phyloP scores from a whole-genome alignment of 2,797 vertebrate genomes.

The Pseudopleuronectes americanus region DNA sequence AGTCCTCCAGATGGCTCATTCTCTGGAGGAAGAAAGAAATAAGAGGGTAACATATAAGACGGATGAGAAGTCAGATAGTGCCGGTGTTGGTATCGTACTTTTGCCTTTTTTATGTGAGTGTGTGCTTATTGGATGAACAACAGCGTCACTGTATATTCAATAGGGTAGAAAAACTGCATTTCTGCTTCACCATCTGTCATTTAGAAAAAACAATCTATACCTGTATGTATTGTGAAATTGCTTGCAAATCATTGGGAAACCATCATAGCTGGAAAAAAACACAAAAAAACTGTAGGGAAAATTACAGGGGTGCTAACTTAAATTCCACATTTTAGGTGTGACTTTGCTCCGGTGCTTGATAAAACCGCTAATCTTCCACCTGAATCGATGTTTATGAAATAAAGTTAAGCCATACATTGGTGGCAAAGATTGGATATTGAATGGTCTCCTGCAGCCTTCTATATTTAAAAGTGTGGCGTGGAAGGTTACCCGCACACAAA shows the following conservation, averaged over 20 bases:
- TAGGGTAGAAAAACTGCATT: conserved; percentile 17
- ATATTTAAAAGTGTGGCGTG: background rate
- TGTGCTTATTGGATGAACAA: background rate
- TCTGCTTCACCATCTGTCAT: conserved; percentile 21
- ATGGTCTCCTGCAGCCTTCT: conserved; percentile 13
- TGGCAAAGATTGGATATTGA: conserved; percentile 28
- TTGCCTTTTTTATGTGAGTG: background rate
- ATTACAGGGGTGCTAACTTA: background rate
- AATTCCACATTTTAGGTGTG: background rate
- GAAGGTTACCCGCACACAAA: conserved; percentile 2
- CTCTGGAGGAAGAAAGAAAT: conserved; percentile 7
- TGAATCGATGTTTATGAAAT: conserved; percentile 41
- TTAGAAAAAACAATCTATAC: conserved; percentile 5
- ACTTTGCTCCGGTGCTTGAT: conserved; percentile 24
- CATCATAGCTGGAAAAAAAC: background rate
- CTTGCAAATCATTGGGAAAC: conserved; percentile 9
- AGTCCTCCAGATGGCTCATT: conserved; percentile 30
- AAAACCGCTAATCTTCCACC: conserved; percentile 8
- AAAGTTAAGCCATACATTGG: conserved; percentile 15
- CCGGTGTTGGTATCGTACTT: background rate
- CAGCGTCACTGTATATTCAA: background rate
- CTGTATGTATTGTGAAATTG: background rate
- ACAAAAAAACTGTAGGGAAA: background rate
- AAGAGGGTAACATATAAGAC: background rate
- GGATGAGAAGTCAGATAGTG: background rate